phyloP scores from a whole-genome alignment of 1,140 invertebrate genomes.

The Drosophila saltans region DNA sequence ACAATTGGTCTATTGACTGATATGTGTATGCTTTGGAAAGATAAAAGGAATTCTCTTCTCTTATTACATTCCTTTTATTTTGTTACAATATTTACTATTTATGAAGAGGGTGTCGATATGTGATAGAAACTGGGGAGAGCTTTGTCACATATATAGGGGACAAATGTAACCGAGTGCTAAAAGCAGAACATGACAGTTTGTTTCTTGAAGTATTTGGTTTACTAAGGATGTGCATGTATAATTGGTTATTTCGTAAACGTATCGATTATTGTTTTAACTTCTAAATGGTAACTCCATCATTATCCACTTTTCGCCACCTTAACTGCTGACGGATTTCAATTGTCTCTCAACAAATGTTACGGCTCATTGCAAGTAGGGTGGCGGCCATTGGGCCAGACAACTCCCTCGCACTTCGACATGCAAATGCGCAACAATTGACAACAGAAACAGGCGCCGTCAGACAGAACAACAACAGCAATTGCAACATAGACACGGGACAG shows the following conservation, averaged over 20 bases:
- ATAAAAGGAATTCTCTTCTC: not conserved
- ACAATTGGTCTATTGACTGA: conserved; percentile 3
- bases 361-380: not conserved
- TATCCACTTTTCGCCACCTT: not conserved
- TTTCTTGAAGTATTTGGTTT: no score
- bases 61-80: not conserved
- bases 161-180: no score
- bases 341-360: not conserved
- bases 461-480: conserved; percentile 31
- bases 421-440: conserved; percentile 80
- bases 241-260: no score
- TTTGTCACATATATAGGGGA: no score
- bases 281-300: not conserved
- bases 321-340: not conserved
- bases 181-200: no score
- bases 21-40: not conserved
- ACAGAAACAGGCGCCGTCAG: conserved; percentile 70
- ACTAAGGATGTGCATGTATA: no score
- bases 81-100: no score
- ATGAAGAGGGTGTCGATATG: no score
- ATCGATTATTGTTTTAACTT: not conserved
- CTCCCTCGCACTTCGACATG: conserved; percentile 29
- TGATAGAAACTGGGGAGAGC: no score
- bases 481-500: conserved; percentile 45
- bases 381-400: not conserved